These are phyloP conservation scores for Xenopus laevis DNA, from an alignment of 2,113 vertebrate species.

Conservation along the genomic window DNA sequence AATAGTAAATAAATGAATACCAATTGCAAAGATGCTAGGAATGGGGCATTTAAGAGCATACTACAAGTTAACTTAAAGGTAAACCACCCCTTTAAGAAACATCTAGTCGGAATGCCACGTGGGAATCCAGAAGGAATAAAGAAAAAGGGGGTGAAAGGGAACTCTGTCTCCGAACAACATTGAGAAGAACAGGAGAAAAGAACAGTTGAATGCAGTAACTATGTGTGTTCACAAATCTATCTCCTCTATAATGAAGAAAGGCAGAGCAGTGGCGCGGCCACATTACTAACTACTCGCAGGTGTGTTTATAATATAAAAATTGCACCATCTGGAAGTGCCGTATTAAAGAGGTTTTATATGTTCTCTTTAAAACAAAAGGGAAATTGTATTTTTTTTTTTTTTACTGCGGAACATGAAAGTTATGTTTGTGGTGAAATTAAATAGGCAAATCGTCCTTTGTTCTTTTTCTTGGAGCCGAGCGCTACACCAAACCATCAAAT, in stretches of 20 bases:
- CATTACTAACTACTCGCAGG: constrained; percentile 22
- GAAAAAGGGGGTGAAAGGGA: too few relatives aligned
- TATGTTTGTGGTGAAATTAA: constrained; percentile 29
- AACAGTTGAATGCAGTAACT: too few relatives aligned
- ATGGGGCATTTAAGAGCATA: too few relatives aligned
- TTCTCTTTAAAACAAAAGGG: constrained; percentile 17
- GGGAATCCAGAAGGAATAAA: too few relatives aligned
- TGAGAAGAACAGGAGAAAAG: too few relatives aligned
- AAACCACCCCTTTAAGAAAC: too few relatives aligned
- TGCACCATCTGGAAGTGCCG: constrained; percentile 8
- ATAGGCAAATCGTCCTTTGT: constrained; percentile 17
- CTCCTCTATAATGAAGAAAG: neutral
- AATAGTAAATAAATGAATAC: too few relatives aligned
- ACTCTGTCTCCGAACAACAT: too few relatives aligned
- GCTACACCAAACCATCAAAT: constrained; percentile 11
- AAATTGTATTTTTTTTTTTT: constrained; percentile 24
- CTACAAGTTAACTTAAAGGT: too few relatives aligned
- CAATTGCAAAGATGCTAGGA: too few relatives aligned
- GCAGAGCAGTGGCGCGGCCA: neutral
- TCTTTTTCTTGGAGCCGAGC: constrained; percentile 6
- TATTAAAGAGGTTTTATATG: constrained; percentile 15
- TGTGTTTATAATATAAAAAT: constrained; percentile 25
- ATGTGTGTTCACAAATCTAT: neutral
- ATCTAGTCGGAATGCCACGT: too few relatives aligned
- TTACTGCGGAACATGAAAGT: constrained; percentile 25